These are phyloP conservation scores for Lateolabrax maculatus DNA, from an alignment of 2,797 vertebrate genomes.

Conservation along the genomic window DNA sequence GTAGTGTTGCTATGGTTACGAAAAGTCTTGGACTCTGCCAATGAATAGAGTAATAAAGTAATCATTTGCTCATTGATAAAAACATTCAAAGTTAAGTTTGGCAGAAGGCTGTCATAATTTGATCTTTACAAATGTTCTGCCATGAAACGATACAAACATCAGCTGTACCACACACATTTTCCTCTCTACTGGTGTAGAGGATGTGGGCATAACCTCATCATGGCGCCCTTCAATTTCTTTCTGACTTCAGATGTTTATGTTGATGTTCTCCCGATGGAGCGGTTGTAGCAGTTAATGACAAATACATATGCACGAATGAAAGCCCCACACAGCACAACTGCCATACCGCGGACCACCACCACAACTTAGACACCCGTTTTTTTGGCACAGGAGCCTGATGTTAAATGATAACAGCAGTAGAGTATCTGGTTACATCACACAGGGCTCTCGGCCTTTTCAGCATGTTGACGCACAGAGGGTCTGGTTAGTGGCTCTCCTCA, in stretches of 20 bases:
- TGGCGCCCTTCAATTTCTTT: slow-evolving; percentile 42
- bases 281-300: slow-evolving; percentile 71
- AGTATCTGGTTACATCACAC: slow-evolving; percentile 71
- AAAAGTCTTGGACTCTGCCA: neutral
- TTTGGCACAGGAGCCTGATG: slow-evolving; percentile 54
- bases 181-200: slow-evolving; percentile 33
- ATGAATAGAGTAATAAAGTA: neutral
- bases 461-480: slow-evolving; percentile 54
- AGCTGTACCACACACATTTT: slow-evolving; percentile 26
- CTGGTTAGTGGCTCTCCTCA: slow-evolving; percentile 50
- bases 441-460: slow-evolving; percentile 45
- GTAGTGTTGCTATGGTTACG: slow-evolving; percentile 10
- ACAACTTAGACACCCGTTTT: slow-evolving; percentile 62
- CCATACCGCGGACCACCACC: slow-evolving; percentile 55
- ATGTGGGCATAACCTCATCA: slow-evolving; percentile 65
- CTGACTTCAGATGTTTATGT: slow-evolving; percentile 65
- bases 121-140: slow-evolving; percentile 21
- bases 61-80: slow-evolving; percentile 12
- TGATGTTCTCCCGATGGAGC: slow-evolving; percentile 53
- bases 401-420: slow-evolving; percentile 82
- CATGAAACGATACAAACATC: slow-evolving; percentile 16
- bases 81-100: neutral
- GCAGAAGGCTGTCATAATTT: slow-evolving; percentile 1
- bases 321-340: slow-evolving; percentile 63
- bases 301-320: slow-evolving; percentile 73